These are phyloP conservation scores for Plestiodon gilberti DNA, from an alignment of 2,113 vertebrate genomes.

Conservation along the genomic window DNA sequence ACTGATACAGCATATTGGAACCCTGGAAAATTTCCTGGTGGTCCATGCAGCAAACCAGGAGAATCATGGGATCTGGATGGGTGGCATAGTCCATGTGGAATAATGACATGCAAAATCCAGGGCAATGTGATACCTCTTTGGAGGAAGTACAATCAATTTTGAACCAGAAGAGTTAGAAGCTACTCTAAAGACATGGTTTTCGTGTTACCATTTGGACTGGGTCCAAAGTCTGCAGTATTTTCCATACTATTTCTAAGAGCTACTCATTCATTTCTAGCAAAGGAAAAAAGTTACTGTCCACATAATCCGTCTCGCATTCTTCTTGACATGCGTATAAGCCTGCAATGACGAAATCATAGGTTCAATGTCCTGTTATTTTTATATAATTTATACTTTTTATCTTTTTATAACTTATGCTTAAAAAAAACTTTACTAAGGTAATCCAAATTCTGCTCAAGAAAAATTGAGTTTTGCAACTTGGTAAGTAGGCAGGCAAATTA, in stretches of 20 bases:
- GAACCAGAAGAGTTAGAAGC: background rate
- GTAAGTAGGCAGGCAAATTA: background rate
- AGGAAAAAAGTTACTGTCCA: background rate
- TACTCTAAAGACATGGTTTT: background rate
- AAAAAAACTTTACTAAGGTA: background rate
- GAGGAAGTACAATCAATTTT: background rate
- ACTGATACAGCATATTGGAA: background rate
- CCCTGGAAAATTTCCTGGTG: background rate
- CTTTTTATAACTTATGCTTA: background rate
- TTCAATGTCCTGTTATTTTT: background rate
- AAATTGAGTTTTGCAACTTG: background rate
- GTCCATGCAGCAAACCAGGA: background rate
- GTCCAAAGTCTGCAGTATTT: background rate
- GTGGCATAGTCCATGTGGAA: too few relatives aligned
- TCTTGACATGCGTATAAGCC: background rate
- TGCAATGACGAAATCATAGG: background rate
- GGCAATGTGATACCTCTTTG: background rate
- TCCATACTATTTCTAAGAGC: background rate
- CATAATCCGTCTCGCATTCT: background rate
- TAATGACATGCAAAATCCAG: too few relatives aligned
- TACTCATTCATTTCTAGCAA: background rate
- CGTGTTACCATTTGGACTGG: background rate
- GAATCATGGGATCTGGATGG: background rate
- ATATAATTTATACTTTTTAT: background rate
- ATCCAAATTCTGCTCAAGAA: background rate